Evolutionary conservation across 2,888 invertebrate species (phyloP).

Genomic region (Tetrapedia diversipes): DNA sequence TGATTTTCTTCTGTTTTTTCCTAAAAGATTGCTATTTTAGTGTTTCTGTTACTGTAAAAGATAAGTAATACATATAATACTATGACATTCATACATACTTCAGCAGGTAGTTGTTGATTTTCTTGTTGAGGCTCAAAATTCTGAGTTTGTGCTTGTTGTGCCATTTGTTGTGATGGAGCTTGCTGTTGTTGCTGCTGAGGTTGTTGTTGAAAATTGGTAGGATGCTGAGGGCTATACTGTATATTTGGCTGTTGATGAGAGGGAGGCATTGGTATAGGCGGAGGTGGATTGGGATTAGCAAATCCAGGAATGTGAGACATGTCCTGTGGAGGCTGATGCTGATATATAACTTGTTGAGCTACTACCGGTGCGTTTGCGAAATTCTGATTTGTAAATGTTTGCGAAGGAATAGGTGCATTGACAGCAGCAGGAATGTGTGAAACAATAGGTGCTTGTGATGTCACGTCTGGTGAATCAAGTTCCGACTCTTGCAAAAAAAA

Average conservation of each 20-base stretch:
- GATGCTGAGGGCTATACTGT: constrained; percentile 79
- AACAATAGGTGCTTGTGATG: constrained; percentile 81
- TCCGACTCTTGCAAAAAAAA: constrained; percentile 96
- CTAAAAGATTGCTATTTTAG: constrained; percentile 50
- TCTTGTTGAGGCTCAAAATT: constrained; percentile 60
- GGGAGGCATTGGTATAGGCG: constrained; percentile 85
- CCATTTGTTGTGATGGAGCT: constrained; percentile 48
- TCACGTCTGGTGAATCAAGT: constrained; percentile 89
- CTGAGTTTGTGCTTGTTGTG: constrained; percentile 44
- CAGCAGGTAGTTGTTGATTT: constrained; percentile 59
- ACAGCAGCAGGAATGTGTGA: constrained; percentile 83
- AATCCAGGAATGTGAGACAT: constrained; percentile 84
- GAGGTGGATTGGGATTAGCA: constrained; percentile 84
- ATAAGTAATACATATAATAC: not conserved
- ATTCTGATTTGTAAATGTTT: constrained; percentile 94
- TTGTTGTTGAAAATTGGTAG: constrained; percentile 76
- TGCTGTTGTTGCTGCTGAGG: constrained; percentile 61
- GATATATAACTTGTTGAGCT: constrained; percentile 79
- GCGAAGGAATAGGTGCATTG: constrained; percentile 88
- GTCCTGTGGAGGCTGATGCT: constrained; percentile 83
- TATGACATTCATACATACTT: constrained; percentile 46
- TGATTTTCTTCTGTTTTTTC: constrained; percentile 74
- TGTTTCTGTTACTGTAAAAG: not conserved
- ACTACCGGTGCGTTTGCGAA: constrained; percentile 84
- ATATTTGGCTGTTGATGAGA: constrained; percentile 79